Percentiles rank a stretch among this genome's conserved stretches.
These are phyloP conservation scores for Octonoba sinensis DNA, from an alignment of 2,888 invertebrate species.

Conservation along the genomic window DNA sequence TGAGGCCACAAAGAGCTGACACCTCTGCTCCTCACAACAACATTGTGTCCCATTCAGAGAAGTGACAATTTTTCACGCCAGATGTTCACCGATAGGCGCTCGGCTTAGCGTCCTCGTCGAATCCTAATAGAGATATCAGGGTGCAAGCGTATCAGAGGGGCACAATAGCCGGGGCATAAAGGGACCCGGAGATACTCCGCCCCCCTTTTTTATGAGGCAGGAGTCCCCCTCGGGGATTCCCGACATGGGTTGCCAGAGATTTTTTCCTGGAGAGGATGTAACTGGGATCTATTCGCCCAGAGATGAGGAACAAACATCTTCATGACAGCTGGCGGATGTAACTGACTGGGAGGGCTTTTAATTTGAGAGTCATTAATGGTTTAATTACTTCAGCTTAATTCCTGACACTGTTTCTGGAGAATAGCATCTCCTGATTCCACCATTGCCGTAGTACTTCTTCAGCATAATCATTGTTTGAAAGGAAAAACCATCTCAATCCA, in stretches of 20 bases:
- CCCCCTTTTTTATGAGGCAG: conserved; percentile 17
- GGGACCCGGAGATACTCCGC: conserved; percentile 38
- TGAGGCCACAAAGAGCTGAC: conserved; percentile 34
- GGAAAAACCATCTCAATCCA: no score
- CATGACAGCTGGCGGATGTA: conserved; percentile 40
- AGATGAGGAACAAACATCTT: conserved; percentile 17
- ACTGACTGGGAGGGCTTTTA: not conserved
- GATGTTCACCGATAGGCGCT: conserved; percentile 59
- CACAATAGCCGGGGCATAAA: conserved; percentile 43
- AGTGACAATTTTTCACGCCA: conserved; percentile 64
- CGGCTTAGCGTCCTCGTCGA: conserved; percentile 51
- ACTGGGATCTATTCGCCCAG: conserved; percentile 50
- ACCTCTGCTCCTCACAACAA: conserved; percentile 58
- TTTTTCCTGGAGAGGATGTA: conserved; percentile 37
- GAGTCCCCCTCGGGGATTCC: not conserved
- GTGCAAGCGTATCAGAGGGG: conserved; percentile 49
- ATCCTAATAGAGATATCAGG: conserved; percentile 63
- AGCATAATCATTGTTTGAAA: no score
- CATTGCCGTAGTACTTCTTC: no score
- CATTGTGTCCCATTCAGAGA: conserved; percentile 50
- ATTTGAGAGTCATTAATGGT: no score
- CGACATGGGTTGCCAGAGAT: conserved; percentile 15
- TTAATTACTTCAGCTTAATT: no score
- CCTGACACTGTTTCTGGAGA: no score
- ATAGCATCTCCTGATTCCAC: no score